Base-by-base conservation (phyloP, 2,797 vertebrate species). In the Buphagus erythrorhynchus region DNA sequence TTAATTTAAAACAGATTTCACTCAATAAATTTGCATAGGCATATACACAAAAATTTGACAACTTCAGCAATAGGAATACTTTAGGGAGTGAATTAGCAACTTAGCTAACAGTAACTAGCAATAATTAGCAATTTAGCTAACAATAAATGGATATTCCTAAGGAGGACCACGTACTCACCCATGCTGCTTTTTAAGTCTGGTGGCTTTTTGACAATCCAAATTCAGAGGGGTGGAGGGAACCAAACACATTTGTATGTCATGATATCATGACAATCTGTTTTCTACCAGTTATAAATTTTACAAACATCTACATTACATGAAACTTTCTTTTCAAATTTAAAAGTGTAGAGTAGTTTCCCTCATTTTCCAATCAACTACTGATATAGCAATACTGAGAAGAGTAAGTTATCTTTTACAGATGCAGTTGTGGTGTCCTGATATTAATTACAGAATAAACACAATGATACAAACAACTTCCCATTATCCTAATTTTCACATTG, bases 371-470 rank as follows among this genome's bases (percentile, higher is more conserved):
- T 58, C 38, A 43, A 4, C 26, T 86, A 10, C 20, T 72, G 16
- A 61, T n/a, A 63, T 0, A 57, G 3, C 17, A 67, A 36, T 26
- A 63, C 13, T 67, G 36, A 76, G 46, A 84, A 69, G 21, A 28
- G 15, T 25, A 13, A 81, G 18, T 8, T 85, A 22, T 66, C 13
- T 55, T 92, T 71, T 77, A 33, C 38, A n/a, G 33, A 29, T 18
- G 10, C 13, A 33, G 7, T 21, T 58, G 25, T 67, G 10, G 5
- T 52, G 11, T 36, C 46, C 59, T 84, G 42, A 51, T 80, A 71
- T n/a, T 79, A 76, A 38, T 22, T 81, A 45, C 16, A 62, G 24
- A 91, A 51, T 42, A 95, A 92, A 66, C 16, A 59, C 24, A 83
- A 28, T 69, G 48, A 67, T 66, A 46, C 12, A 75, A 72, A 43